A percentile compares a stretch with the other conserved stretches of the same genome.
Evolutionary conservation across 2,888 invertebrate genomes (phyloP).

Genomic region (Diachrysia chrysitis): DNA sequence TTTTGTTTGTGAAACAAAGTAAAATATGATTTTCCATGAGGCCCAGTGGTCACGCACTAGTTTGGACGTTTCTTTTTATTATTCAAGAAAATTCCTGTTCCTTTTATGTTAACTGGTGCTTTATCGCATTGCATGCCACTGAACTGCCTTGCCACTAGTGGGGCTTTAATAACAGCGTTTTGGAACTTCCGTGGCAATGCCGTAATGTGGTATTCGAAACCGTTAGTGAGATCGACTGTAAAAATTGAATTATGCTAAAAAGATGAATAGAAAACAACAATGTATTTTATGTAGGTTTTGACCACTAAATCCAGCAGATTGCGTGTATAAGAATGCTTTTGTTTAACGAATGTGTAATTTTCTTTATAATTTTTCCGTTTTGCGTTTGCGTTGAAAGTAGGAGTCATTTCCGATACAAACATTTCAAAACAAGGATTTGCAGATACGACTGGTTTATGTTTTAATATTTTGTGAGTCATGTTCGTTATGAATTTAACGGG

Average conservation of each 20-base stretch:
- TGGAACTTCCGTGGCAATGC: constrained; percentile 30
- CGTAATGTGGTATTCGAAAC: constrained; percentile 24
- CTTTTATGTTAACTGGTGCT: constrained; percentile 82
- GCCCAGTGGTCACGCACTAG: constrained; percentile 79
- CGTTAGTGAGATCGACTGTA: not conserved
- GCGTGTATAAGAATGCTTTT: not conserved
- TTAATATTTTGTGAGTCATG: not conserved
- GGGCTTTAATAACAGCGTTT: constrained; percentile 67
- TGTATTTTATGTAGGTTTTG: not conserved
- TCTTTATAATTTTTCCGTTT: constrained; percentile 1
- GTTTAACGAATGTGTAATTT: constrained; percentile 5
- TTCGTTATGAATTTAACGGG: not conserved
- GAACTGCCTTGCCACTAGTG: constrained; percentile 64
- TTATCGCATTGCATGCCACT: constrained; percentile 83
- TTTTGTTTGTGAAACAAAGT: constrained; percentile 70
- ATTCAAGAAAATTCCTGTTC: constrained; percentile 77
- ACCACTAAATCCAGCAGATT: not conserved
- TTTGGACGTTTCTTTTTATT: constrained; percentile 79
- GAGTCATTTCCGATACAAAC: not conserved
- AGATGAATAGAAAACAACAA: constrained; percentile 15
- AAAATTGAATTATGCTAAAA: constrained; percentile 27
- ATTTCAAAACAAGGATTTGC: not conserved
- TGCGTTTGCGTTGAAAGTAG: not conserved
- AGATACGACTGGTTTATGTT: not conserved
- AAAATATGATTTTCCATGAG: constrained; percentile 80